Evolutionary conservation across 2,113 vertebrate genomes (phyloP), one percentile per base, ranked within the genome.

Genomic region (Erpornis zantholeuca): DNA sequence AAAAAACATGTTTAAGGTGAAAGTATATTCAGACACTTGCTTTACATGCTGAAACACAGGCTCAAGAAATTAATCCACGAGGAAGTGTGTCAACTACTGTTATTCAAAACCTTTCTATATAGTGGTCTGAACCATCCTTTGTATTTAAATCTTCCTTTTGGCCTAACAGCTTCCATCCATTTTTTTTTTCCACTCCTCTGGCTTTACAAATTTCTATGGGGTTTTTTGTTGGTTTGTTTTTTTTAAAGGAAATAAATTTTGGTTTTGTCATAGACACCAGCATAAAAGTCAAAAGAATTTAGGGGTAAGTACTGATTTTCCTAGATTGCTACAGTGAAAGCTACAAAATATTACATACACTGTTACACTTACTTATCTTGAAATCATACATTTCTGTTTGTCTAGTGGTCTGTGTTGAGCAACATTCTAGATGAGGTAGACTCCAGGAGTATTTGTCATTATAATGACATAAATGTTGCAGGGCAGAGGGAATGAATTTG

Each of bases 391-490:
- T 50, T 77, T 94, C 57, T 73, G 7, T 64, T 73, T 85, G 54
- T 61, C 71, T 69, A 52, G n/a, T 64, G 88, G 57, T 85, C 85
- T 90, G 15, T 10, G n/a, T 68, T 36, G 19, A 88, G 35, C 60
- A 95, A 80, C 20, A 24, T 65, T 69, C 60, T 22, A 95, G 57
- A 86, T 93, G 96, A 96, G 94, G 96, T 96, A 96, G 96, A 84
- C 20, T 22, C 35, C 76, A 92, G 40, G 69, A 78, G 53, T n/a
- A 83, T 73, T 88, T 83, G 79, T 61, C 5, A 5, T 22, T 64
- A 4, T 49, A 56, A 68, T 16, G 12, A 81, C 12, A 60, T 10
- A 36, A 83, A 33, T 45, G 27, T 60, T 88, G 47, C 2, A 1
- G 31, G n/a, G 59, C 29, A 76, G 42, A 38, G 17, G 60, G 68